Evolutionary conservation across 2,888 invertebrate species (phyloP).

Genomic region (Entomobrya multifasciata): DNA sequence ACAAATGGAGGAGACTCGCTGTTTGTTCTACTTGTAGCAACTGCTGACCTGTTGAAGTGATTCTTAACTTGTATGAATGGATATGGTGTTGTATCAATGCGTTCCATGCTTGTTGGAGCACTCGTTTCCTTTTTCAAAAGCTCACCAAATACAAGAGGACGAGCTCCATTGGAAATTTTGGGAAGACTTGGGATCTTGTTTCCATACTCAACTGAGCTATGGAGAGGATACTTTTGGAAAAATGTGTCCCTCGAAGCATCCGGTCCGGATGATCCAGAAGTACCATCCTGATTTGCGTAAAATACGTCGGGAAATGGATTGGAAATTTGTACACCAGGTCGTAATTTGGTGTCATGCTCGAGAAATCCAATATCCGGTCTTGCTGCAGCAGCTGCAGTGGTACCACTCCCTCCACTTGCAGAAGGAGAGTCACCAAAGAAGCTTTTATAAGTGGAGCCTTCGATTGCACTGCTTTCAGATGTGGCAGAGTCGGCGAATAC

Average conservation of each 20-base stretch:
- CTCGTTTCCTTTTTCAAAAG: conserved; percentile 1
- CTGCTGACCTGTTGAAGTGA: conserved; percentile 15
- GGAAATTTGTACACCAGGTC: conserved; percentile 71
- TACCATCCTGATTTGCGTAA: conserved; percentile 41
- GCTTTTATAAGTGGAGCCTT: conserved; percentile 22
- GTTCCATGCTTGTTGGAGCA: neutral
- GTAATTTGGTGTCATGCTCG: conserved; percentile 60
- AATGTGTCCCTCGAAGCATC: conserved; percentile 27
- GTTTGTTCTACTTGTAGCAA: neutral
- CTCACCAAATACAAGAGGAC: conserved; percentile 40
- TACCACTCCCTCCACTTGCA: neutral
- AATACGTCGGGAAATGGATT: conserved; percentile 71
- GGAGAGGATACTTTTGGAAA: conserved; percentile 65
- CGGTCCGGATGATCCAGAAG: neutral
- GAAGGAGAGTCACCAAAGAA: conserved; percentile 16
- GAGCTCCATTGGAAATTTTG: conserved; percentile 33
- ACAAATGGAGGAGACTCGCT: conserved; percentile 2
- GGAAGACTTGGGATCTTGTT: conserved; percentile 59
- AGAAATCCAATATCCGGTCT: conserved; percentile 48
- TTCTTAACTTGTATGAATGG: neutral
- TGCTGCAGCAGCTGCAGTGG: conserved; percentile 30
- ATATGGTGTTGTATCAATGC: conserved; percentile 2
- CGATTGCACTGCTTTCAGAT: conserved; percentile 33
- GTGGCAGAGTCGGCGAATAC: conserved; percentile 23
- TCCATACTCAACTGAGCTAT: conserved; percentile 54